Base-by-base conservation (phyloP, 2,797 vertebrate species). In the Kryptopterus vitreolus region DNA sequence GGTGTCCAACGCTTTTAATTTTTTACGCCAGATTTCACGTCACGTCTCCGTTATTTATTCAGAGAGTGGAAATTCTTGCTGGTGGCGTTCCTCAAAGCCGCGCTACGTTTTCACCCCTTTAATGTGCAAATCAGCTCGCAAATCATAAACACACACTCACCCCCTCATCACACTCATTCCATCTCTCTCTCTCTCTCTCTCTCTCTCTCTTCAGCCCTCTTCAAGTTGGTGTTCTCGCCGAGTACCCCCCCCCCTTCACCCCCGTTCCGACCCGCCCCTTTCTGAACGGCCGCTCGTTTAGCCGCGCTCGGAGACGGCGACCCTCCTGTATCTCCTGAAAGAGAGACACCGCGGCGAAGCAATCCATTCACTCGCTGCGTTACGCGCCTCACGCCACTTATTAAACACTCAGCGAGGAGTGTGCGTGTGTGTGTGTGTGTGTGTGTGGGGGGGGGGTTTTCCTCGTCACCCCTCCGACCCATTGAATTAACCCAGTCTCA, bases 211-310 rank as follows among this genome's bases (percentile, higher is more conserved):
- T 38, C 48, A 57, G 24, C 31, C 31, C 76, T 79, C 68, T 58
- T 16, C 26, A 63, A 18, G 78, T 78, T 76, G 75, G 72, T 65
- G 65, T 74, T 79, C 83, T 82, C 82, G 82, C 77, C 31, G 74
- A 84, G 81, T 83, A 83, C 83, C 86, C 83, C 59, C 78, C 68
- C 74, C 82, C 83, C 69, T 85, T 86, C 68, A 74, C 82, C 83
- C 69, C 86, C 85, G 86, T 88, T 86, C n/a, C n/a, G 86, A 88
- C 86, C 87, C 79, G 82, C 80, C 83, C n/a, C 82, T 83, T 82
- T 82, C 66, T 88, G 43, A 84, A 86, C 83, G 81, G 81, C 77
- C 78, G 80, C 83, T 85, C 85, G 84, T 87, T 87, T 86, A 77
- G 69, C 50, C 68, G 58, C n/a, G 71, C 82, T 81, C 77, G 69